Percentiles rank a stretch among this genome's conserved stretches.
Evolutionary conservation across 2,888 invertebrate species (phyloP).

Genomic region (Apodemia mormo): DNA sequence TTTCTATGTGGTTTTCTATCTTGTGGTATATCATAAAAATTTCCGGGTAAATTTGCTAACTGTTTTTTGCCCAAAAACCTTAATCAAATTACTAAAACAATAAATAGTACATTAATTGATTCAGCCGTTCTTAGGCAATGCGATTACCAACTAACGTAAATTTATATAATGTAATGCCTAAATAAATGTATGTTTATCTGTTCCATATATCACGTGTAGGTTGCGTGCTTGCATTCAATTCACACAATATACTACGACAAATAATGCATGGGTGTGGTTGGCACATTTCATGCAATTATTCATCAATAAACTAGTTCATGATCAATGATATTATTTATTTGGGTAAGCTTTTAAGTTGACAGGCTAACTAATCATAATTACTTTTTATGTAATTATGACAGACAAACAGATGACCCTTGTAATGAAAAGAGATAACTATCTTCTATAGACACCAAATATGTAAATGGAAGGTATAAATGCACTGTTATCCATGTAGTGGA

Average conservation of each 20-base stretch:
- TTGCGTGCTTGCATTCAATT: neutral
- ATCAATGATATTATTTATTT: neutral
- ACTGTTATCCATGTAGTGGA: too few species aligned
- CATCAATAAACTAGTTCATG: conserved; percentile 25
- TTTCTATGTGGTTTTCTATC: too few species aligned
- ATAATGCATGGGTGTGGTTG: conserved; percentile 14
- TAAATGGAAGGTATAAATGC: too few species aligned
- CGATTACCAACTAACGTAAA: neutral
- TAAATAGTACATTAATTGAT: neutral
- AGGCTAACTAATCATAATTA: too few species aligned
- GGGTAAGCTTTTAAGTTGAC: neutral
- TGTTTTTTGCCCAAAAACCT: too few species aligned
- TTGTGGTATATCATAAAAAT: too few species aligned
- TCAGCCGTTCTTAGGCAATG: neutral
- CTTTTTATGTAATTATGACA: too few species aligned
- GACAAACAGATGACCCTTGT: too few species aligned
- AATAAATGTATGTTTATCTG: neutral
- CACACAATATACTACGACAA: conserved; percentile 2
- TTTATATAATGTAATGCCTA: neutral
- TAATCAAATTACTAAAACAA: neutral
- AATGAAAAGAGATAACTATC: too few species aligned
- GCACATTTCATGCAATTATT: conserved; percentile 26
- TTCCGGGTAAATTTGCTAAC: too few species aligned
- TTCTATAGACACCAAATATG: too few species aligned
- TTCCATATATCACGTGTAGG: neutral